Evolutionary conservation across 2,113 vertebrate species (phyloP).

Genomic region (Capreolus pygargus): DNA sequence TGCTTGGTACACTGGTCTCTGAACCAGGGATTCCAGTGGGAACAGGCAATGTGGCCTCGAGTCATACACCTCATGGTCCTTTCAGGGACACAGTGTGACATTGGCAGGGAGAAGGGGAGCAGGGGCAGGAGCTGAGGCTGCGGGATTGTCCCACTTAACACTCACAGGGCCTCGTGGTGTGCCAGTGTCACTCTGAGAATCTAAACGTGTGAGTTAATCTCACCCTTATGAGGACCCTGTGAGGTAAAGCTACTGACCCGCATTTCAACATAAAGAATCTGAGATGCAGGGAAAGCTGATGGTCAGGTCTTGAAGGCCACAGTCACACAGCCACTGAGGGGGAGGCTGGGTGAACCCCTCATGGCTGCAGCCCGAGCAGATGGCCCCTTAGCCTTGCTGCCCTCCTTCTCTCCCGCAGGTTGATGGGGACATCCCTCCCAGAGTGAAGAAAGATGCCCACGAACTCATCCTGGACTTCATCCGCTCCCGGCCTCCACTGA

Average conservation of each 20-base stretch:
- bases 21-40: neutral
- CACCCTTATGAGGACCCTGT: rapidly evolving
- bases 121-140: neutral
- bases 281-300: neutral
- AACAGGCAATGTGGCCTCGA: neutral
- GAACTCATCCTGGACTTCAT: slow-evolving; percentile 96
- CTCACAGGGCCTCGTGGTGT: rapidly evolving
- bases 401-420: slow-evolving; percentile 79
- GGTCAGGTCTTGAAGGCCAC: too few species aligned
- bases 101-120: neutral
- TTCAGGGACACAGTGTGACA: neutral
- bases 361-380: neutral
- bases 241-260: rapidly evolving
- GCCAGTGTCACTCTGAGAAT: neutral
- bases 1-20: neutral
- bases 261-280: neutral
- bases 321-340: rapidly evolving
- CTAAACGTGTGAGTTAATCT: neutral
- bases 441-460: slow-evolving; percentile 93
- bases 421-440: slow-evolving; percentile 90
- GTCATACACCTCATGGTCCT: too few species aligned
- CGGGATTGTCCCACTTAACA: rapidly evolving
- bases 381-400: neutral
- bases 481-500: slow-evolving; percentile 93
- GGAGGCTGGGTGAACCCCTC: neutral